Evolutionary conservation across 2,888 invertebrate species (phyloP), one percentile per base, ranked within the genome.

Genomic region (Saturnia japonica): DNA sequence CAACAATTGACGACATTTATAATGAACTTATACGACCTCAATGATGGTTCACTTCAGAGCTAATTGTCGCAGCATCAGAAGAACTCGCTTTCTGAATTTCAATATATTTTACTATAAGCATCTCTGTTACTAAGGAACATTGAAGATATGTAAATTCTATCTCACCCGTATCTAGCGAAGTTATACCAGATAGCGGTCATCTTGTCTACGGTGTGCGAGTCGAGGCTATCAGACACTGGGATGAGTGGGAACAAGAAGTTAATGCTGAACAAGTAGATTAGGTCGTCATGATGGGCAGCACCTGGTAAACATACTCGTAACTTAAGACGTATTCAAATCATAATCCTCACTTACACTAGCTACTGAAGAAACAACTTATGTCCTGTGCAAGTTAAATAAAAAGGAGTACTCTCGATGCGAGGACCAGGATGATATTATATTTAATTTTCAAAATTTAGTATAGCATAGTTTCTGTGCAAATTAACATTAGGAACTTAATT

Each of bases 101-200:
- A 47, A 47, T 47, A 47, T 47, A 2, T 47, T 47, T n/a, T 0
- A n/a, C n/a, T n/a, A n/a, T 3, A 1, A n/a, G n/a, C 19, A 22
- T 54, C 6, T n/a, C 54, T 54, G 22, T 54, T n/a, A 22, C 9
- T 54, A n/a, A 54, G 2, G n/a, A 1, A 1, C 19, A 0, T 14
- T 1, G 42, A 68, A 7, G 68, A n/a, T 66, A n/a, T 11, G 19
- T 16, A 2, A 42, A 11, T 14, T 66, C 11, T 25, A 28, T 25
- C 82, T 78, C 88, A 95, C 80, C 92, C 96, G 82, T 79, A 87
- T 83, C 74, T 90, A 11, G 90, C 93, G 76, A 95, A 95, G 81
- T 89, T 93, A 74, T 91, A 87, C 94, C 91, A 91, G 70, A 93
- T 77, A 1, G 79, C 85, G 0, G 91, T 92, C 89, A 93, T 90